These are phyloP conservation scores for Phalacrocorax brasilianus DNA, from an alignment of 2,113 vertebrate species.

Conservation along the genomic window DNA sequence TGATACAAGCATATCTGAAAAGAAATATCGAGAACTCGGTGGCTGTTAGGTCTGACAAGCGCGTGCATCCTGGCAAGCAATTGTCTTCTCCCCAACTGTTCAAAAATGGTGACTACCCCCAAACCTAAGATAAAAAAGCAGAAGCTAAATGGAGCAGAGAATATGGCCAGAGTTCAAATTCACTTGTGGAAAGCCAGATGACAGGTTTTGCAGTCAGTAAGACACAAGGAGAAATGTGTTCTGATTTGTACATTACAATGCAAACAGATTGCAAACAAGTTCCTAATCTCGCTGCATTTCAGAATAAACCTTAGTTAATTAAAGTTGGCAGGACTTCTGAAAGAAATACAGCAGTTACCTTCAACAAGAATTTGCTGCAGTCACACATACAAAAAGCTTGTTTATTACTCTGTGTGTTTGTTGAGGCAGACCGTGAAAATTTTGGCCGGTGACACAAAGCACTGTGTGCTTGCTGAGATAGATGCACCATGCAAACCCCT, in stretches of 20 bases:
- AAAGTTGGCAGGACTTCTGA: slow-evolving; percentile 17
- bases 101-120: neutral
- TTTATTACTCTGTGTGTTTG: neutral
- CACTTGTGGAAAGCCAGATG: neutral
- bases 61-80: neutral
- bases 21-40: fast-evolving
- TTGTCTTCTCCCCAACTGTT: neutral
- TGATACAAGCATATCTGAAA: fast-evolving
- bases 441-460: neutral
- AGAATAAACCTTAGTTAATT: slow-evolving; percentile 16
- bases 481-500: neutral
- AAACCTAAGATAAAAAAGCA: neutral
- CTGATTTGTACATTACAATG: neutral
- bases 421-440: neutral
- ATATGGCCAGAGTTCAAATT: neutral
- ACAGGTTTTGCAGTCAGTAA: neutral
- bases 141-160: neutral
- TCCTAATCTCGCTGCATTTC: neutral
- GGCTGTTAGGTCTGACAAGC: neutral
- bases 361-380: neutral
- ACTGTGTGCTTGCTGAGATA: neutral
- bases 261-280: slow-evolving; percentile 24
- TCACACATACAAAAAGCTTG: neutral
- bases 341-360: neutral
- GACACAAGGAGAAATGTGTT: neutral